phyloP scores from a whole-genome alignment of 1,140 invertebrate genomes.

The Idris sp. region DNA sequence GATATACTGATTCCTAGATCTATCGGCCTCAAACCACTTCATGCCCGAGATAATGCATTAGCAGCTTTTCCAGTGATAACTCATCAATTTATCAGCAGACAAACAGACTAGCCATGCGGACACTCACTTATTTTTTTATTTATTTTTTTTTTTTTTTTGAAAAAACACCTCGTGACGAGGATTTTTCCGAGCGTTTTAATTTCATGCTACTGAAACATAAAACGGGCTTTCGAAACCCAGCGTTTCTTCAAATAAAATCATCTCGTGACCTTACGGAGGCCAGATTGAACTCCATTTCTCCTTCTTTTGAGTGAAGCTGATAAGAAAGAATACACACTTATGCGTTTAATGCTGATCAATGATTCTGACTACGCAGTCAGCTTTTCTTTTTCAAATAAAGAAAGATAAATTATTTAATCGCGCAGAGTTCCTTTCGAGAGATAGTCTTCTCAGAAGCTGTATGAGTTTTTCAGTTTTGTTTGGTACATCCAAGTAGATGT shows the following conservation, averaged over 20 bases:
- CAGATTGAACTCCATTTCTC: conserved; percentile 15
- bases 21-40: conserved; percentile 70
- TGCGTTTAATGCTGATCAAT: not conserved
- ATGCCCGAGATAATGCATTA: conserved; percentile 56
- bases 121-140: no score
- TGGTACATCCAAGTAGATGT: no score
- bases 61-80: conserved; percentile 14
- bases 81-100: conserved; percentile 30
- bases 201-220: conserved; percentile 21
- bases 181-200: no score
- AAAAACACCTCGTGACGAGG: no score
- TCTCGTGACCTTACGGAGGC: conserved; percentile 39
- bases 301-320: conserved; percentile 6
- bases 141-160: no score
- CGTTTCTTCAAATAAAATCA: conserved; percentile 7
- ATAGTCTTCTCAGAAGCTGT: no score
- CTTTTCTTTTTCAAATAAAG: no score
- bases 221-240: conserved; percentile 28
- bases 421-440: no score
- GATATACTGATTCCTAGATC: conserved; percentile 59
- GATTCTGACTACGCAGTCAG: no score
- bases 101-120: no score
- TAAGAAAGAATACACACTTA: conserved; percentile 2
- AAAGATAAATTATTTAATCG: no score
- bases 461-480: no score